Evolutionary conservation across 2,797 vertebrate genomes (phyloP).

Genomic region (Ctenopoma multispine): DNA sequence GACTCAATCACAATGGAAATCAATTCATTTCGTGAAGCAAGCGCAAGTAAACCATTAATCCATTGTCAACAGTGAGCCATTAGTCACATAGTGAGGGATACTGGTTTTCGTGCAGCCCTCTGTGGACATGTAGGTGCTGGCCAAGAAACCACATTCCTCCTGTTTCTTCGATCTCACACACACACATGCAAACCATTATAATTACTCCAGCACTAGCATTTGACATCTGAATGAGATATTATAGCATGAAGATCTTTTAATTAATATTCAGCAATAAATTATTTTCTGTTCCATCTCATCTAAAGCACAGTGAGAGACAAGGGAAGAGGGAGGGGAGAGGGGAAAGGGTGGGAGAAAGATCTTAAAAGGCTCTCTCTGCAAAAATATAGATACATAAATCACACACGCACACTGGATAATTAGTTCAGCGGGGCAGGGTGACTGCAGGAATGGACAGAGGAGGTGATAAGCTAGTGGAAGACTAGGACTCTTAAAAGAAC

Average conservation of each 20-base stretch:
- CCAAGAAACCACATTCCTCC: constrained; percentile 10
- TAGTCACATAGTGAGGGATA: background rate
- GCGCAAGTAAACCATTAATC: background rate
- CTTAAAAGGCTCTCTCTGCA: constrained; percentile 35
- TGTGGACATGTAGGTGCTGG: constrained; percentile 1
- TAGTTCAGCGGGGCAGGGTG: constrained; percentile 30
- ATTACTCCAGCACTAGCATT: constrained; percentile 19
- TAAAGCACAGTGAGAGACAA: background rate
- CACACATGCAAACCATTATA: constrained; percentile 31
- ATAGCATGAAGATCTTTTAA: constrained; percentile 32
- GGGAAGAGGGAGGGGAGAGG: background rate
- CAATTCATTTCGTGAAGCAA: no score
- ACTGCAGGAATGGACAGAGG: constrained; percentile 6
- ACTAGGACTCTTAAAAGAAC: constrained; percentile 17
- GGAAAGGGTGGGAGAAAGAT: background rate
- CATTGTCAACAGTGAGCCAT: background rate
- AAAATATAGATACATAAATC: constrained; percentile 52
- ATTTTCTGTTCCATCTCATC: constrained; percentile 26
- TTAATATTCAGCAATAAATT: constrained; percentile 50
- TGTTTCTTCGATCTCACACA: constrained; percentile 34
- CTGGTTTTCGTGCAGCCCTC: background rate
- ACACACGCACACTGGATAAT: constrained; percentile 32
- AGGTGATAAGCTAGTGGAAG: constrained; percentile 4
- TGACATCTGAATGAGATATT: constrained; percentile 43
- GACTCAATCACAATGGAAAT: no score